Evolutionary conservation across 2,113 vertebrate species (phyloP).

Genomic region (Phrynosoma platyrhinos): DNA sequence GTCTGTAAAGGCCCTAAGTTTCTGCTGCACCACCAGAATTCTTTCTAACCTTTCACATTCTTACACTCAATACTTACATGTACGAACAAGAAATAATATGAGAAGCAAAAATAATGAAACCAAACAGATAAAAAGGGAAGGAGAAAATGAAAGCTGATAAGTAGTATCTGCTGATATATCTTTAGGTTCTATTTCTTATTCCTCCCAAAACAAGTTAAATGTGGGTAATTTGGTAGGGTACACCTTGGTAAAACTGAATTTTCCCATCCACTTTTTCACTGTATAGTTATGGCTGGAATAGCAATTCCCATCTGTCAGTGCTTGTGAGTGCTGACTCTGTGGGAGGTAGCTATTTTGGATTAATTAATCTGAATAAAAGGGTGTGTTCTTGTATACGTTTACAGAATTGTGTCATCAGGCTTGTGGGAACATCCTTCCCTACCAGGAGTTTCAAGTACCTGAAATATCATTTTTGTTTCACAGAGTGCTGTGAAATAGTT

Average conservation of each 20-base stretch:
- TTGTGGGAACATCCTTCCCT: neutral
- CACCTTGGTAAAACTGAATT: neutral
- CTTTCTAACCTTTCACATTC: neutral
- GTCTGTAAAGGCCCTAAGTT: too few species aligned
- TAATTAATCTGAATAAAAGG: neutral
- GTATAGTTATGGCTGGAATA: neutral
- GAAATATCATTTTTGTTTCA: neutral
- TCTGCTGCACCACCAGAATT: neutral
- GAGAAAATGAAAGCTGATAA: neutral
- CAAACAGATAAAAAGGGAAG: neutral
- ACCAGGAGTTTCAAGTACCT: neutral
- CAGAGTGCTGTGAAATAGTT: neutral
- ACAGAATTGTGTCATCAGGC: neutral
- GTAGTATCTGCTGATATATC: neutral
- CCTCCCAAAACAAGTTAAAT: neutral
- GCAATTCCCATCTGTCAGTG: neutral
- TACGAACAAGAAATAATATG: neutral
- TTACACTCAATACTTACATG: neutral
- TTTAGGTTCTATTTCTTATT: neutral
- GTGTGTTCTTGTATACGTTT: neutral
- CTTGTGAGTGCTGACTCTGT: neutral
- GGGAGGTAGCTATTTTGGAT: slow-evolving; percentile 7
- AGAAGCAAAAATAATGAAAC: neutral
- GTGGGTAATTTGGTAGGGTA: neutral
- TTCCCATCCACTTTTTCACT: neutral